Conservation (phyloP, 2,888 invertebrate species). For the Diploptera punctata region DNA sequence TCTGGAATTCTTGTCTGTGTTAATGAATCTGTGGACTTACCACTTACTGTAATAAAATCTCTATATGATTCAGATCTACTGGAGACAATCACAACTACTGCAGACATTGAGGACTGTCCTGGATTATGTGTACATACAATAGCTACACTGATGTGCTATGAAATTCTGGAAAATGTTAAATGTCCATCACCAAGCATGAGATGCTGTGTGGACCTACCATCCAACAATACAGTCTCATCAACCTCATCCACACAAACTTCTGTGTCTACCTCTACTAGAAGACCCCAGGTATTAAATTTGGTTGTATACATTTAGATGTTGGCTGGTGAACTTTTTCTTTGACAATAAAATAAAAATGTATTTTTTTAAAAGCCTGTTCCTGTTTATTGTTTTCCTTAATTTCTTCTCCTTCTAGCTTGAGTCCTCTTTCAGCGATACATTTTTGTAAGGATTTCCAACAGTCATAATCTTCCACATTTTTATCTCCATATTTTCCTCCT, state of each 20-base stretch:
- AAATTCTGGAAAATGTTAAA: conserved; percentile 81
- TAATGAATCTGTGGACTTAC: background rate
- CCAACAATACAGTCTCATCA: conserved; percentile 56
- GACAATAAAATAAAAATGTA: no score
- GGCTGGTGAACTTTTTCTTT: no score
- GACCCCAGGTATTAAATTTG: conserved; percentile 36
- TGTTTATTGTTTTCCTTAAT: no score
- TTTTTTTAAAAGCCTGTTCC: no score
- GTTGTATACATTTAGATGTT: no score
- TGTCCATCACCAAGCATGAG: conserved; percentile 84
- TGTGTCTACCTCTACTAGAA: conserved; percentile 31
- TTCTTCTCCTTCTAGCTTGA: no score
- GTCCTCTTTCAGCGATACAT: no score
- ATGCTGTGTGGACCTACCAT: conserved; percentile 79
- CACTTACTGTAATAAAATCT: background rate
- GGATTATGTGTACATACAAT: conserved; percentile 88
- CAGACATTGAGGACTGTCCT: conserved; percentile 85
- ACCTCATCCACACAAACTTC: conserved; percentile 48
- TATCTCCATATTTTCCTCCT: no score
- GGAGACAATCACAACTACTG: conserved; percentile 85
- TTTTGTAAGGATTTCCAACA: no score
- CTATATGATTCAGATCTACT: conserved; percentile 68
- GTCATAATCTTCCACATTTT: no score
- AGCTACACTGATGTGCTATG: conserved; percentile 85
- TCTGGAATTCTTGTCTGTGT: no score